Conservation (phyloP, 2,888 invertebrate species). For the Cephus pygmeus region DNA sequence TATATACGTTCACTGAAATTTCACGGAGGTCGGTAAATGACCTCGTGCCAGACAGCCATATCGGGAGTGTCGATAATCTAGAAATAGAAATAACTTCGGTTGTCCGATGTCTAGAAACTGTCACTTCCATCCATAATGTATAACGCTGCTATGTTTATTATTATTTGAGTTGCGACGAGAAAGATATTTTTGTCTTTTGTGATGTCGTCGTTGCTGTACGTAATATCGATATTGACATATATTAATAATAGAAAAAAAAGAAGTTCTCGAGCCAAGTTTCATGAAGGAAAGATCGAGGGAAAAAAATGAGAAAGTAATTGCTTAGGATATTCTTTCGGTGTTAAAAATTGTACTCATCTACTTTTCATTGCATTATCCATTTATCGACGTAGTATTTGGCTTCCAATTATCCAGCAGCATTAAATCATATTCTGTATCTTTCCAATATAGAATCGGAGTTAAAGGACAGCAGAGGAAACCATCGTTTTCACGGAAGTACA, state of each 20-base stretch:
- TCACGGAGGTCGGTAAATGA: background rate
- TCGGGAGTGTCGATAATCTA: background rate
- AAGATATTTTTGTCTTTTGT: background rate
- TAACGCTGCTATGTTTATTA: background rate
- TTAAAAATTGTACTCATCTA: too few relatives aligned
- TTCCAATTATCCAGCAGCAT: background rate
- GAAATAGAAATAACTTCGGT: background rate
- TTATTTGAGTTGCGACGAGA: background rate
- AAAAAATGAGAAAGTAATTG: background rate
- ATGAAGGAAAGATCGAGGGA: background rate
- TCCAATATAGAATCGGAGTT: background rate
- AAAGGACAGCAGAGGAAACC: background rate
- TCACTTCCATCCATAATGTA: background rate
- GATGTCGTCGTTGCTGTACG: background rate
- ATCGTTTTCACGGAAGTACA: slow-evolving; percentile 22
- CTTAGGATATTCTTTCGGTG: too few relatives aligned
- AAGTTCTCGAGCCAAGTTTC: background rate
- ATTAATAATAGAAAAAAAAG: background rate
- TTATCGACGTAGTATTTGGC: background rate
- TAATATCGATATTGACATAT: background rate
- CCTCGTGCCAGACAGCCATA: background rate
- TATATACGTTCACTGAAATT: background rate
- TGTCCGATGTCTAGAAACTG: background rate
- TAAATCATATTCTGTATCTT: background rate
- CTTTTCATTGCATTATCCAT: too few relatives aligned